Evolutionary conservation across 1,140 invertebrate genomes (phyloP).

Genomic region (Drosophila nasuta): DNA sequence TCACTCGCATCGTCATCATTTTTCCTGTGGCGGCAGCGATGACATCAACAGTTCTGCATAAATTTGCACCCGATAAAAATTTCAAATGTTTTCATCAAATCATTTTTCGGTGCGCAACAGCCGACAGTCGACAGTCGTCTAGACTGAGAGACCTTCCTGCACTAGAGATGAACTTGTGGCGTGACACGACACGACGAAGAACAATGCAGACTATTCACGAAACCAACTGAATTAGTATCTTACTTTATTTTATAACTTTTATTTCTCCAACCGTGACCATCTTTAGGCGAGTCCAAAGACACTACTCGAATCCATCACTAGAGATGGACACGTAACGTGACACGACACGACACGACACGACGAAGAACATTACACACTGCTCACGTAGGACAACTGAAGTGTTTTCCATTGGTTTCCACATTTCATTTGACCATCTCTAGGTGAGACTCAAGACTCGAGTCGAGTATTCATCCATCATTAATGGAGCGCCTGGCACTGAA

Average conservation of each 20-base stretch:
- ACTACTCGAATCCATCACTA: slow-evolving; percentile 67
- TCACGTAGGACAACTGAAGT: no score
- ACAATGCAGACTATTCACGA: not conserved
- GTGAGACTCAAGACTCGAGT: slow-evolving; percentile 25
- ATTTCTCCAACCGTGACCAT: no score
- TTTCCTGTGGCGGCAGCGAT: slow-evolving; percentile 71
- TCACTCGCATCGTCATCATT: slow-evolving; percentile 82
- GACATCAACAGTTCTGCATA: slow-evolving; percentile 83
- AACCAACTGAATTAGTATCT: no score
- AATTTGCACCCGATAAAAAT: slow-evolving; percentile 84
- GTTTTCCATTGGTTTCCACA: no score
- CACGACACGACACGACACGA: not conserved
- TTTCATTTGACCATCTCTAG: slow-evolving; percentile 8
- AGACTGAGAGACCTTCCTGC: not conserved
- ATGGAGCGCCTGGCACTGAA: slow-evolving; percentile 67
- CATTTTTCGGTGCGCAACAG: slow-evolving; percentile 69
- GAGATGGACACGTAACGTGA: slow-evolving; percentile 8
- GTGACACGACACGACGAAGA: not conserved
- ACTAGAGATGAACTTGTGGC: slow-evolving; percentile 8
- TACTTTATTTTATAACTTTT: no score
- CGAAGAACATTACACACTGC: not conserved
- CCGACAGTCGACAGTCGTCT: slow-evolving; percentile 3
- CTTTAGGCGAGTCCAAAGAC: no score
- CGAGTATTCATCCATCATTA: slow-evolving; percentile 79
- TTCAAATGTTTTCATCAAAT: slow-evolving; percentile 84